Evolutionary conservation across 1,140 invertebrate genomes (phyloP).

Genomic region (Solenopsis fugax): DNA sequence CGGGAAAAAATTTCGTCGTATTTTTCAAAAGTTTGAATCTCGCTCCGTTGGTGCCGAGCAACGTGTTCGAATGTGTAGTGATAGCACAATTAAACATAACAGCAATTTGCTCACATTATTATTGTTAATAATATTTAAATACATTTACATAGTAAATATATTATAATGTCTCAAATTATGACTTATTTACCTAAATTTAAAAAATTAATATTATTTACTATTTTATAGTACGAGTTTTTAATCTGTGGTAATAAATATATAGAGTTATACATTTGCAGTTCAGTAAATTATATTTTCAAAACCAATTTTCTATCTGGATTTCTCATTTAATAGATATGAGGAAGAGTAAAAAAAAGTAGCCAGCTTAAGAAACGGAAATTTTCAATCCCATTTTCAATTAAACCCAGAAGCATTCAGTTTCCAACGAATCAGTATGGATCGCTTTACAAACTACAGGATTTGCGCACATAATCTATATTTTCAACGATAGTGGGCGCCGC

Average conservation of each 20-base stretch:
- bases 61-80: neutral
- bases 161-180: neutral
- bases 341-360: neutral
- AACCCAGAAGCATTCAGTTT: slow-evolving; percentile 8
- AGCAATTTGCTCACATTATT: neutral
- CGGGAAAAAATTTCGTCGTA: neutral
- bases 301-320: neutral
- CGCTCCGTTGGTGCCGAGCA: no score
- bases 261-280: neutral
- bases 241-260: neutral
- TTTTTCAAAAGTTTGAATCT: neutral
- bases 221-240: neutral
- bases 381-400: slow-evolving; percentile 44
- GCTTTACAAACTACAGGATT: slow-evolving; percentile 44
- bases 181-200: no score
- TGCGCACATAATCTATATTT: slow-evolving; percentile 46
- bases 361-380: slow-evolving; percentile 26
- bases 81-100: neutral
- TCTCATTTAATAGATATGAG: neutral
- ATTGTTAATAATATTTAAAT: neutral
- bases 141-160: neutral
- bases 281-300: slow-evolving; percentile 1
- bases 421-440: neutral
- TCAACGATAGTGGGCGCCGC: slow-evolving; percentile 16
- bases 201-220: neutral